Conservation (phyloP, 1,140 invertebrate species). For the Hyles vespertilio region DNA sequence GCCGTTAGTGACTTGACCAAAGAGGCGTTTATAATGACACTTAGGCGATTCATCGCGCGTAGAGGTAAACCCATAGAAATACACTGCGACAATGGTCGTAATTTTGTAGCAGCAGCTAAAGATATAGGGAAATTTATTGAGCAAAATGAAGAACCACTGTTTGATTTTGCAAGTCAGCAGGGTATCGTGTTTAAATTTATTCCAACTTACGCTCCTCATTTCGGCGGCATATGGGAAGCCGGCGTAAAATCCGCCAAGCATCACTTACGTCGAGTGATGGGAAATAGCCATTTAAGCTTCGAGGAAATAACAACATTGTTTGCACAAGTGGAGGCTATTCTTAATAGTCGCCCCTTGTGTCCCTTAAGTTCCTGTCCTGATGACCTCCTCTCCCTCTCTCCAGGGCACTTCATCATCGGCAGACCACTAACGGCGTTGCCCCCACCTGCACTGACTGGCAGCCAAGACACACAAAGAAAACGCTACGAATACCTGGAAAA, state of each 20-base stretch:
- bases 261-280: slow-evolving; percentile 24
- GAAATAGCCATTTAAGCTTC: slow-evolving; percentile 26
- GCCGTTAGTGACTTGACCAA: too few species aligned
- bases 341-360: slow-evolving; percentile 20
- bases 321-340: slow-evolving; percentile 30
- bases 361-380: slow-evolving; percentile 6
- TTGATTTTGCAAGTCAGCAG: slow-evolving; percentile 14
- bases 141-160: slow-evolving; percentile 7
- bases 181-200: slow-evolving; percentile 19
- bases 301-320: slow-evolving; percentile 32
- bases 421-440: slow-evolving; percentile 7
- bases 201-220: slow-evolving; percentile 19
- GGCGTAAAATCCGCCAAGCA: slow-evolving; percentile 25
- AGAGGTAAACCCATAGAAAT: slow-evolving; percentile 10
- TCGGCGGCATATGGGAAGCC: slow-evolving; percentile 27
- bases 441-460: neutral
- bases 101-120: slow-evolving; percentile 19
- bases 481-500: slow-evolving; percentile 12
- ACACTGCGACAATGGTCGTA: slow-evolving; percentile 16
- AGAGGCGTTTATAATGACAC: too few species aligned
- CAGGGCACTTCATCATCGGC: slow-evolving; percentile 9
- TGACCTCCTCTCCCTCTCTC: slow-evolving; percentile 10
- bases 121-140: slow-evolving; percentile 13
- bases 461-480: neutral
- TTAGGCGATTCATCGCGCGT: too few species aligned